Evolutionary conservation across 1,140 invertebrate species (phyloP), one percentile per base, ranked within the genome.

Genomic region (Temnothorax longispinosus): DNA sequence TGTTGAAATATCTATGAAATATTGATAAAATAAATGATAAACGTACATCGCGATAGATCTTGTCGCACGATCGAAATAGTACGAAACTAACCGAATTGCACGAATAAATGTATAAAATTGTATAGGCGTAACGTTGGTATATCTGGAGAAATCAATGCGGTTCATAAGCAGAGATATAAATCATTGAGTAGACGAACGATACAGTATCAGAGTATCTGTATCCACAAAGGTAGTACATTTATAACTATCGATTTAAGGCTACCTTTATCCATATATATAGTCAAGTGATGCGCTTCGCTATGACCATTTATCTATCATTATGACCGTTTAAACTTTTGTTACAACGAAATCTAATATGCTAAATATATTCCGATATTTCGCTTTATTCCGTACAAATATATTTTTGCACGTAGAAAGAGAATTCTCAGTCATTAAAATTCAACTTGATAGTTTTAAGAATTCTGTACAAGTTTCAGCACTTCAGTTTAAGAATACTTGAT

Each of bases 101-200:
- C 69, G 67, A 5, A 41, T 60, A 58, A 60, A 18, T 32, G 32
- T 52, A 86, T 86, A 67, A 78, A 86, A 88, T 85, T 60, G 64
- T 41, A 72, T 88, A 80, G 82, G 67, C 75, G 87, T 89, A 76
- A 86, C 58, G 58, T 47, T 80, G 62, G 50, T 56, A 41, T 32
- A 75, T 67, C 21, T 54, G 8, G 54, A 81, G 56, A 86, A 88
- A 89, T 89, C 87, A 69, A 89, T 89, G 76, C 86, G 65, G 56
- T 81, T 86, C 76, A 69, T 89, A 89, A 89, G 82, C 88, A 56
- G 69, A 32, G 32, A 75, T 69, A 86, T 89, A 81, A 89, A 89
- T 89, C 75, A 88, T 89, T 86, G 87, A 89, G 50, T 71, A 76
- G 71, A 15, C 44, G 81, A 86, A 77, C 71, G 52, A 72, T 86